Base-by-base conservation (phyloP, 2,888 invertebrate species). In the Lycia hirtaria region DNA sequence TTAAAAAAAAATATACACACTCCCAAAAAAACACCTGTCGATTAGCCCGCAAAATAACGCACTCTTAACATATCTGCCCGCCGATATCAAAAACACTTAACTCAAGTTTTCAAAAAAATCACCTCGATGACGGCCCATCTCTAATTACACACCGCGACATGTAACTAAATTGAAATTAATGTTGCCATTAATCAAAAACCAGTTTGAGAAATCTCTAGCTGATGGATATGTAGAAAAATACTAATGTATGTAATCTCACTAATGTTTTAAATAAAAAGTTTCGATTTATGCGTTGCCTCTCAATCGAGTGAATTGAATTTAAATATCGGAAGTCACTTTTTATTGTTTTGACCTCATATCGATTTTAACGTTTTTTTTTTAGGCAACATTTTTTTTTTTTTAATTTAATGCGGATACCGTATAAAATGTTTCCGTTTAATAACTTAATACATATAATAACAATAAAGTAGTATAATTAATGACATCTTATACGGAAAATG, bases 131-230 rank as follows among this genome's bases (percentile, higher is more conserved):
- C 26, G 20, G 17, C 19, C 22, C 38, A 12, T 17, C 10, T 14
- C 41, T 45, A 17, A 47, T 45, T 35, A 48, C 37, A 37, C 44
- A 55, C 37, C 38, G 17, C 48, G 45, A 40, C 45, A 17, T 53
- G 30, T 52, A n/a, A 35, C 38, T 52, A 45, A 65, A 60, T 64
- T 56, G 47, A 51, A 51, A 62, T 50, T 19, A 52, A 54, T 52
- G 51, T 30, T 37, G 33, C 62, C 53, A 59, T 61, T 56, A 56
- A 59, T 61, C 38, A 56, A 33, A n/a, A 63, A 65, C 62, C 49
- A 49, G 62, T 57, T 65, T 33, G 56, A 56, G 59, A 63, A 62
- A 59, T 56, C 58, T 33, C 24, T n/a, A 26, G 32, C 51, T 54
- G 63, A 63, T 63, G 56, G 57, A 59, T 55, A 55, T 62, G 40